Evolutionary conservation across 2,888 invertebrate species (phyloP), one percentile per base, ranked within the genome.

Genomic region (Synergus umbraculus): DNA sequence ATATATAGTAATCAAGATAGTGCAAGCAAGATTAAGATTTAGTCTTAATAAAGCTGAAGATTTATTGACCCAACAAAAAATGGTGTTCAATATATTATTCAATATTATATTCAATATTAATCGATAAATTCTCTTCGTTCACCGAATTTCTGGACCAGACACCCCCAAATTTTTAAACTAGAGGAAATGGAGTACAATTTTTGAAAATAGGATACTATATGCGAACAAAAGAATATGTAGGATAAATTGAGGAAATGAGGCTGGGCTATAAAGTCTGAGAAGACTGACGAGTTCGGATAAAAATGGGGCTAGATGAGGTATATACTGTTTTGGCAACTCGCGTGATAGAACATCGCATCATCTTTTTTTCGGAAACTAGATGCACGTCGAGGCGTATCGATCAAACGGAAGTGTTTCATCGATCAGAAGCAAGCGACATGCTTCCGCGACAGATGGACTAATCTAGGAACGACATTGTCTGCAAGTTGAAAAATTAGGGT

Each of bases 341-440:
- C 63, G 73, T 66, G 65, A n/a, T 49, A n/a, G 15, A 54, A 41
- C 49, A 41, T n/a, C 12, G 54, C n/a, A 10, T 37, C 49, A 37
- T 73, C 15, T 73, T 18, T 73, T 54, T 69, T 29, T 5, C 0
- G n/a, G 37, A 41, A 54, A 54, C n/a, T 54, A 73, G 54, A 73
- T 73, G 73, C 73, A 73, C 54, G 37, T 37, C 73, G 37, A 29
- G 29, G 4, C 37, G 73, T 73, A 73, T 73, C 73, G 73, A 73
- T 73, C 73, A 73, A 73, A 73, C 73, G 73, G 41, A 73, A 37
- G 73, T 54, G 46, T 73, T 54, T 73, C 54, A 73, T 73, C 73
- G 73, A 73, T 73, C 69, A 73, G 73, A 73, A 37, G 37, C 37
- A 5, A 73, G 49, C 54, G 69, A 49, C 69, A 49, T 49, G 18